A percentile compares a stretch with the other conserved stretches of the same genome.
phyloP scores from a whole-genome alignment of 1,140 invertebrate species.

The Heliconius hewitsoni region DNA sequence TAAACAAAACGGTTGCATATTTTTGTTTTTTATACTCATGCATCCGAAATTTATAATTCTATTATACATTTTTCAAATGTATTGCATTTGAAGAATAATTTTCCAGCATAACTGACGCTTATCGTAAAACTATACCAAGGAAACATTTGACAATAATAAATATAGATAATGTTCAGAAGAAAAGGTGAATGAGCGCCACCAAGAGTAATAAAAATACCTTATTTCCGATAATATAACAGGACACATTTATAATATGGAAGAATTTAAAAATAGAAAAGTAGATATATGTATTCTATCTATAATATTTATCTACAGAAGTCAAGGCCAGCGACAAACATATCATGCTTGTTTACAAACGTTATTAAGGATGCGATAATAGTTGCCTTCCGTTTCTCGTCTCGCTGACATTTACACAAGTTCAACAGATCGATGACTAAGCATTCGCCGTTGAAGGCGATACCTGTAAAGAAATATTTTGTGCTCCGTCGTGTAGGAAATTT shows the following conservation, averaged over 20 bases:
- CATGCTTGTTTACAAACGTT: slow-evolving; percentile 15
- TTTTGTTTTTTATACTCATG: background rate
- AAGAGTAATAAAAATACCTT: background rate
- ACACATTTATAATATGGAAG: background rate
- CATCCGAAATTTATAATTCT: background rate
- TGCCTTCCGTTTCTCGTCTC: slow-evolving; percentile 39
- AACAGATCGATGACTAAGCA: slow-evolving; percentile 25
- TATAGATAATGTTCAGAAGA: background rate
- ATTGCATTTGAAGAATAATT: too few relatives aligned
- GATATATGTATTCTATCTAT: background rate
- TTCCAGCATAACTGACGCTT: too few relatives aligned
- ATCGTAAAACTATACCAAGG: too few relatives aligned
- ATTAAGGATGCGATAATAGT: slow-evolving; percentile 45
- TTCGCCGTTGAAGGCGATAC: background rate
- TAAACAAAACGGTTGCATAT: slow-evolving; percentile 47
- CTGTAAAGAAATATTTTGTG: slow-evolving; percentile 1
- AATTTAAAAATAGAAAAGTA: background rate
- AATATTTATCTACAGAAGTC: slow-evolving; percentile 3
- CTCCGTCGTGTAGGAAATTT: background rate
- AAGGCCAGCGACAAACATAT: slow-evolving; percentile 2
- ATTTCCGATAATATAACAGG: background rate
- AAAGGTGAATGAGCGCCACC: background rate
- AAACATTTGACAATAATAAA: too few relatives aligned
- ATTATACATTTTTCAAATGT: background rate
- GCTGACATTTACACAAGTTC: slow-evolving; percentile 36